Base-by-base conservation (phyloP, 2,797 vertebrate genomes). In the Valencia hispanica region DNA sequence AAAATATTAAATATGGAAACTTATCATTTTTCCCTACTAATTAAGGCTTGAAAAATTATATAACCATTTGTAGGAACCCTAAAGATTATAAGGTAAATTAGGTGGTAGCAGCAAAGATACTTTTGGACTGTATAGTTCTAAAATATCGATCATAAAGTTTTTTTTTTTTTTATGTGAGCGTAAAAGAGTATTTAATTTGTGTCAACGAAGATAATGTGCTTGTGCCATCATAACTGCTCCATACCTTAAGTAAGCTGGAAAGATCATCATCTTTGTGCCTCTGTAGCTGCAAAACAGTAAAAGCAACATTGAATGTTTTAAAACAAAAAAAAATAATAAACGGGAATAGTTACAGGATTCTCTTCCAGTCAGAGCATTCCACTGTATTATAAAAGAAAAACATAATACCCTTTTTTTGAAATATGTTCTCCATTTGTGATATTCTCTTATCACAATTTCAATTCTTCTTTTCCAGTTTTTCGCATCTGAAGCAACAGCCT, bases 401-500 rank as follows among this genome's bases (percentile, higher is more conserved):
- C 30, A 72, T 4, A 78, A 68, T 95, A 99, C 98, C 96, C 98
- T 96, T 94, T 99, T 99, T 91, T 99, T 99, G 92, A 99, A 99
- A 93, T 99, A 99, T 0, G 98, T 97, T 86, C 98, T 97, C 98
- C 98, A 99, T 91, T 99, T 99, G 94, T 99, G 98, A 87, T 99
- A 99, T 79, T 99, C 98, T 88, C 96, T 94, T 76, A 99, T 97
- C 77, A 98, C 97, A 1, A 99, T 97, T 95, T 99, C 97, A 78
- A 99, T 99, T 89, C 97, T 96, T 87, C 96, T 95, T 84, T 98
- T 99, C 97, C 97, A 99, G 88, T 97, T 97, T 73, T 97, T 97
- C 51, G 97, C 97, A 80, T 99, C 98, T 0, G 96, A 96, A 79
- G 95, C 95, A 81, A 96, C 94, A 72, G 95, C 97, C 98, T 99